These are phyloP conservation scores for Cephalotes varians DNA, from an alignment of 2,888 invertebrate genomes.

Conservation along the genomic window DNA sequence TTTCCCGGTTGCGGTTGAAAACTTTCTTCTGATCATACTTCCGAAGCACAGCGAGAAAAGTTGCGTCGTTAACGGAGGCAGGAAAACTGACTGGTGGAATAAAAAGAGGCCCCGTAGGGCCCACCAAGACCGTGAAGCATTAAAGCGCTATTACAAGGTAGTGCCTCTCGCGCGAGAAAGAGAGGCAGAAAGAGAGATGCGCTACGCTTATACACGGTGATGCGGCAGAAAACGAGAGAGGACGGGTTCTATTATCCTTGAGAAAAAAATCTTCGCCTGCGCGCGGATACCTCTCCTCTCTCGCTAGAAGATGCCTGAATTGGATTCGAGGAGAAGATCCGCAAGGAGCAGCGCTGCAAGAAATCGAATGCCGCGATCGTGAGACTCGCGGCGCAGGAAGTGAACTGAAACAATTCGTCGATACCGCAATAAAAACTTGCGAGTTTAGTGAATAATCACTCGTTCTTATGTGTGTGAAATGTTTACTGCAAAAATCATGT, in stretches of 20 bases:
- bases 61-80: constrained; percentile 55
- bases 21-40: constrained; percentile 54
- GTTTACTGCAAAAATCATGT: neutral
- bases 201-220: constrained; percentile 75
- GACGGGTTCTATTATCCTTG: constrained; percentile 79
- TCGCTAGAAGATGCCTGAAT: constrained; percentile 62
- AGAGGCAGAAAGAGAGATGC: constrained; percentile 51
- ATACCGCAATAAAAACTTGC: constrained; percentile 18
- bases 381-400: constrained; percentile 63
- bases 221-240: constrained; percentile 77
- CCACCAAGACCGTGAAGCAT: constrained; percentile 62
- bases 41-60: constrained; percentile 57
- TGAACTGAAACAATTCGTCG: constrained; percentile 47
- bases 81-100: constrained; percentile 42
- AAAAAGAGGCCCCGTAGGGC: constrained; percentile 47
- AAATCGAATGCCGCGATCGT: constrained; percentile 70
- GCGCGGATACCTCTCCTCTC: constrained; percentile 50
- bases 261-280: constrained; percentile 71
- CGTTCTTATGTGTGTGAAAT: neutral
- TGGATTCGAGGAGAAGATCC: constrained; percentile 65
- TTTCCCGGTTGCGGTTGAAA: constrained; percentile 31
- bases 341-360: constrained; percentile 57
- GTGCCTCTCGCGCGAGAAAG: constrained; percentile 33
- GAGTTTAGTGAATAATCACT: neutral
- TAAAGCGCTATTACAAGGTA: constrained; percentile 65